These are phyloP conservation scores for Chorisops tibialis DNA, from an alignment of 2,888 invertebrate genomes.

Conservation along the genomic window DNA sequence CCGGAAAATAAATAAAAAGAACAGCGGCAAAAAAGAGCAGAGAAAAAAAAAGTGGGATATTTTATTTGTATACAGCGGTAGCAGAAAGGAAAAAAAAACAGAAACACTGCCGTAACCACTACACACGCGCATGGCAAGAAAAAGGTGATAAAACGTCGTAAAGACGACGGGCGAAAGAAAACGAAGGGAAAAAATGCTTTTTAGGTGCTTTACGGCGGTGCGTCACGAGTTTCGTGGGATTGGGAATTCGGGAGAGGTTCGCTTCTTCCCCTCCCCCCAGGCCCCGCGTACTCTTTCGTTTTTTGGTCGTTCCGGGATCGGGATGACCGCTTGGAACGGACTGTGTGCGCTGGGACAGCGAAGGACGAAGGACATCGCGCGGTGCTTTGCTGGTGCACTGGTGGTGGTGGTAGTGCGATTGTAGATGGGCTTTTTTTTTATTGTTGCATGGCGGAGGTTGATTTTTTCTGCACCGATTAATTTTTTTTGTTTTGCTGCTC, in stretches of 20 bases:
- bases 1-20: conserved; percentile 15
- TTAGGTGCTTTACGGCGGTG: conserved; percentile 4
- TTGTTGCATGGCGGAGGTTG: not conserved
- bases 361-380: too few relatives aligned
- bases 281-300: too few relatives aligned
- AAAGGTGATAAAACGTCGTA: conserved; percentile 21
- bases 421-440: too few relatives aligned
- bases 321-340: too few relatives aligned
- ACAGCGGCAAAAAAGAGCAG: conserved; percentile 10
- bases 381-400: not conserved
- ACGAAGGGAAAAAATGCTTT: conserved; percentile 10
- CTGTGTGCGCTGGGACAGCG: too few relatives aligned
- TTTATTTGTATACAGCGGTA: not conserved
- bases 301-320: too few relatives aligned
- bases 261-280: not conserved
- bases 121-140: conserved; percentile 12
- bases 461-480: conserved; percentile 4
- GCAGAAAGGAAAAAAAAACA: not conserved
- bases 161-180: conserved; percentile 9
- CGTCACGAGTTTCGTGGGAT: conserved; percentile 16
- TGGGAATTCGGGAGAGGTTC: conserved; percentile 10
- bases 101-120: not conserved
- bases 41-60: conserved; percentile 9
- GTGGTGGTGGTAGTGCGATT: not conserved
- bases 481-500: conserved; percentile 3